Conservation (phyloP, 1,140 invertebrate species). For the Aphelenchoides avenae region DNA sequence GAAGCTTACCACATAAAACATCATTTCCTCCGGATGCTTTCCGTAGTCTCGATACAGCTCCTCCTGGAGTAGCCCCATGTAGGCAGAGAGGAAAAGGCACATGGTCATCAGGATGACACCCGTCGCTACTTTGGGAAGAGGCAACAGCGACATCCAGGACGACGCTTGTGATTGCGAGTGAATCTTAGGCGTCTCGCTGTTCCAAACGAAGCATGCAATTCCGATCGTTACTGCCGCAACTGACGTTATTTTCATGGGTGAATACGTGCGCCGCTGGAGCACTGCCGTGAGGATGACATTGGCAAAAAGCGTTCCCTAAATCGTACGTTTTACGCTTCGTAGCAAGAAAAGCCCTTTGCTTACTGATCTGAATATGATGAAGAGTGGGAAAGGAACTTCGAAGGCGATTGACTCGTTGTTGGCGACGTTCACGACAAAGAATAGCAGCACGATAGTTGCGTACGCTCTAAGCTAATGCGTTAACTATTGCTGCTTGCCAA, state of each 20-base stretch:
- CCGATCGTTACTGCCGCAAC: constrained; percentile 84
- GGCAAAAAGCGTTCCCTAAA: constrained; percentile 72
- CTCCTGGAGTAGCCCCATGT: constrained; percentile 96
- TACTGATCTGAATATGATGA: constrained; percentile 94
- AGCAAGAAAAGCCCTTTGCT: too few species aligned
- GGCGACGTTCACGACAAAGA: constrained; percentile 82
- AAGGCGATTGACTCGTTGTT: constrained; percentile 94
- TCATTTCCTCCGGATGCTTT: constrained; percentile 86
- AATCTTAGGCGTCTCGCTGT: background rate
- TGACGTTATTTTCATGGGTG: constrained; percentile 77
- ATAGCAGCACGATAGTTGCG: constrained; percentile 76
- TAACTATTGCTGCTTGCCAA: constrained; percentile 61
- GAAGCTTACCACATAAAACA: constrained; percentile 67
- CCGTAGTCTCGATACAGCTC: constrained; percentile 77
- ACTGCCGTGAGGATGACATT: constrained; percentile 93
- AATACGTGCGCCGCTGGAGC: constrained; percentile 77
- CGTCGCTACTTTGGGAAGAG: constrained; percentile 12
- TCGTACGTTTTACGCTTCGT: constrained; percentile 6
- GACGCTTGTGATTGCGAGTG: background rate
- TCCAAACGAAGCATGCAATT: constrained; percentile 76
- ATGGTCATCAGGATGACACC: constrained; percentile 69
- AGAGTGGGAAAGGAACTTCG: constrained; percentile 91
- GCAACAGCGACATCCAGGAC: constrained; percentile 20
- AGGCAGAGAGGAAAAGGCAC: constrained; percentile 83
- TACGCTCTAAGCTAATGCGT: constrained; percentile 70